Evolutionary conservation across 1,140 invertebrate genomes (phyloP).

Genomic region (Dendrolimus punctatus): DNA sequence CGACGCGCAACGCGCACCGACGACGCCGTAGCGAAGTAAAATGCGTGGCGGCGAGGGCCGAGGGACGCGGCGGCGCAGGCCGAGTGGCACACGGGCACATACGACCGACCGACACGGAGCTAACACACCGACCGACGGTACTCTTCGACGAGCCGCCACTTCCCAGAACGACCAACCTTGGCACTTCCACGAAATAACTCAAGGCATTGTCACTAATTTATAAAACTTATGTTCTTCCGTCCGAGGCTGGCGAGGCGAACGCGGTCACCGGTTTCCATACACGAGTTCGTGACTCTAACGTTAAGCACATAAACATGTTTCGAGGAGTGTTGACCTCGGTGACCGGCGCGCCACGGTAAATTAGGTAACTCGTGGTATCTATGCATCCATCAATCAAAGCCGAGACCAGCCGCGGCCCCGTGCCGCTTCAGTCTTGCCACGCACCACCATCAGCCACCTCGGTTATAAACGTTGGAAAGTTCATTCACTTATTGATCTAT

Average conservation of each 20-base stretch:
- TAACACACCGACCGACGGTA: slow-evolving; percentile 14
- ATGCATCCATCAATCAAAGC: slow-evolving; percentile 30
- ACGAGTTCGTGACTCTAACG: slow-evolving; percentile 22
- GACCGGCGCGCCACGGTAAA: slow-evolving; percentile 18
- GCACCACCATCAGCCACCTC: no score
- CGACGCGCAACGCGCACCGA: slow-evolving; percentile 13
- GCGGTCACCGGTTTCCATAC: slow-evolving; percentile 18
- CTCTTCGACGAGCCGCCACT: slow-evolving; percentile 40
- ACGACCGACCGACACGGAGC: slow-evolving; percentile 18
- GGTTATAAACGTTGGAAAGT: slow-evolving; percentile 32
- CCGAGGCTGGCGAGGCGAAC: slow-evolving; percentile 26
- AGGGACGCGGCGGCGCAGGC: slow-evolving; percentile 3
- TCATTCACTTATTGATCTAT: slow-evolving; percentile 49
- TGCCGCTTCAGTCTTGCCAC: no score
- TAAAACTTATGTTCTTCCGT: slow-evolving; percentile 50
- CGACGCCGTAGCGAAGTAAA: slow-evolving; percentile 17
- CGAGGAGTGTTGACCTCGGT: slow-evolving; percentile 22
- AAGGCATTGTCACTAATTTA: slow-evolving; percentile 67
- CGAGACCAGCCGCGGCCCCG: slow-evolving; percentile 16
- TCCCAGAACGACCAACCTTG: slow-evolving; percentile 64
- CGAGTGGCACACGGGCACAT: neutral
- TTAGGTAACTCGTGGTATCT: slow-evolving; percentile 24
- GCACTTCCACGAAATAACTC: slow-evolving; percentile 59
- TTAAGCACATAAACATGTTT: slow-evolving; percentile 15
- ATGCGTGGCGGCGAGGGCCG: slow-evolving; percentile 15